A percentile compares a stretch with the other conserved stretches of the same genome.
phyloP scores from a whole-genome alignment of 2,113 vertebrate genomes.

The Mystacornis crossleyi region DNA sequence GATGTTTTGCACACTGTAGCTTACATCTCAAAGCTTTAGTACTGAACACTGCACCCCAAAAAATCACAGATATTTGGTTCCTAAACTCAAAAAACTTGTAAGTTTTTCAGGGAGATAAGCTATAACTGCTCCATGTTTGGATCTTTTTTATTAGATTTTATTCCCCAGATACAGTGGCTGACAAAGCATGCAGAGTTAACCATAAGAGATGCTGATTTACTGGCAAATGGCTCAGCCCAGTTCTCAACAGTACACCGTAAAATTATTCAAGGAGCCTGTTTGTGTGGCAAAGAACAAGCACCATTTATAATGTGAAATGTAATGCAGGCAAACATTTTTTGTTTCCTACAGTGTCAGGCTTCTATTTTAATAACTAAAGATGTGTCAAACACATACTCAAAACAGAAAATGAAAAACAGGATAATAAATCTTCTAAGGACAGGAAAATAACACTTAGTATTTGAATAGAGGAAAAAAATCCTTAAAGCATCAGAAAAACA shows the following conservation, averaged over 20 bases:
- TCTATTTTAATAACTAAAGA: slow-evolving; percentile 35
- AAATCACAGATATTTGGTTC: neutral
- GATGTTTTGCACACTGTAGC: neutral
- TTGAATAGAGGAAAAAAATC: neutral
- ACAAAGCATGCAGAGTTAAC: neutral
- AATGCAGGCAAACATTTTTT: slow-evolving; percentile 42
- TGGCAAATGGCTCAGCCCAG: neutral
- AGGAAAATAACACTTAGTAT: neutral
- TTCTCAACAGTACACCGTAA: neutral
- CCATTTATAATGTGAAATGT: slow-evolving; percentile 20
- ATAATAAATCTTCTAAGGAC: slow-evolving; percentile 34
- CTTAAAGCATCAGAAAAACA: neutral
- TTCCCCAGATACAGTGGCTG: neutral
- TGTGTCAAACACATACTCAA: slow-evolving; percentile 26
- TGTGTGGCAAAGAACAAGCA: slow-evolving; percentile 19
- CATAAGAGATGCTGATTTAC: slow-evolving; percentile 31
- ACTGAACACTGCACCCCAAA: neutral
- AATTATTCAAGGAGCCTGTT: slow-evolving; percentile 46
- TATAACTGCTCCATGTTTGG: neutral
- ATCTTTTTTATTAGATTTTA: neutral
- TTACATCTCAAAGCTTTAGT: neutral
- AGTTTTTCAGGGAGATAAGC: neutral
- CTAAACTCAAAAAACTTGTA: neutral
- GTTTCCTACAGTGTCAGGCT: neutral
- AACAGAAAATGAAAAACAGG: slow-evolving; percentile 29